A percentile compares a stretch with the other conserved stretches of the same genome.
phyloP scores from a whole-genome alignment of 2,888 invertebrate species.

The Proisotoma minuta region DNA sequence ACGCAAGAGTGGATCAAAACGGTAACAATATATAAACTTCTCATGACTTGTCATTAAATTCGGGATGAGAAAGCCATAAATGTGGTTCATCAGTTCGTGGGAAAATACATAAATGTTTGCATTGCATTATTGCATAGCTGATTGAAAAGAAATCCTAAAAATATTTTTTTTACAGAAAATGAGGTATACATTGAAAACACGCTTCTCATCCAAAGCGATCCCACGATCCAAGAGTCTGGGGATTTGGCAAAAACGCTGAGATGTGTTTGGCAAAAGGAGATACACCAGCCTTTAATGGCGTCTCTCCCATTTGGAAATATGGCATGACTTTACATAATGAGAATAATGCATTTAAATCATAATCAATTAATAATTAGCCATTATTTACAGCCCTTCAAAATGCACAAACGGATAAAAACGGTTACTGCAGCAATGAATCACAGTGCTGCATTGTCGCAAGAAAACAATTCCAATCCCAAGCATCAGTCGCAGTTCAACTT shows the following conservation, averaged over 20 bases:
- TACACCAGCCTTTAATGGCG: slow-evolving; percentile 39
- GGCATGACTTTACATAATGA: neutral
- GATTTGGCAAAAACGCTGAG: slow-evolving; percentile 44
- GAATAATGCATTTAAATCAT: neutral
- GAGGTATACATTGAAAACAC: slow-evolving; percentile 47
- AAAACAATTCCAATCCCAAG: too few species aligned
- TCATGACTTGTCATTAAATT: neutral
- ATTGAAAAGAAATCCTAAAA: neutral
- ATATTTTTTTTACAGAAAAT: slow-evolving; percentile 18
- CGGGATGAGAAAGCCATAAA: neutral
- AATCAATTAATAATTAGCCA: neutral
- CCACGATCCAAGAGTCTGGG: slow-evolving; percentile 44
- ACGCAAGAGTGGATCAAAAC: too few species aligned
- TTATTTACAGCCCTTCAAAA: neutral
- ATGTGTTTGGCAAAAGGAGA: slow-evolving; percentile 47
- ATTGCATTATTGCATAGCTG: neutral
- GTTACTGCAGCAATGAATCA: neutral
- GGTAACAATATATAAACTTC: too few species aligned
- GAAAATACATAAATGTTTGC: too few species aligned
- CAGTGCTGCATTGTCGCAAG: too few species aligned
- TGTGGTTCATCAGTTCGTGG: neutral
- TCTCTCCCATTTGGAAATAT: slow-evolving; percentile 32
- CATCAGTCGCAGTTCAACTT: neutral
- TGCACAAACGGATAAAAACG: neutral
- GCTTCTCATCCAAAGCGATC: slow-evolving; percentile 45